Evolutionary conservation across 2,888 invertebrate species (phyloP), one percentile per base, ranked within the genome.

Genomic region (Incurvaria masculella): DNA sequence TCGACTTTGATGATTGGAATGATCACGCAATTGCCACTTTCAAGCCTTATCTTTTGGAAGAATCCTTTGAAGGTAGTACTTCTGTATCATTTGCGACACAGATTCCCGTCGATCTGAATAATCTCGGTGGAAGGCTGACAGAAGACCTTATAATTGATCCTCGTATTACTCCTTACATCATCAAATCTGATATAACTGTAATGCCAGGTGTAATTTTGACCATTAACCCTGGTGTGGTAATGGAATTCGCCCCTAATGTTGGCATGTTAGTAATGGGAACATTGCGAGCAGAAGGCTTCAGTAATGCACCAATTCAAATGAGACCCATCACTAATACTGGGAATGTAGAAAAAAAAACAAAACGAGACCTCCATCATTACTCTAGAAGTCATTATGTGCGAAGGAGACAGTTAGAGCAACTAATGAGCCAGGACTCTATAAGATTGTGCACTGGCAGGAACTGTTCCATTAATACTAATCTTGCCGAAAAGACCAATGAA

Each of bases 1-100:
- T 98, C 64, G 98, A 98, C 71, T 97, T 99, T 69, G 97, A 99
- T 65, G 97, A 98, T 65, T 99, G 99, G 98, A 99, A 99, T 66
- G 94, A 95, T 68, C 96, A 94, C 66, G 97, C 97, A 0, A 85
- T 97, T 46, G 97, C 97, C 0, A 83, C 88, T 14, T 99, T 89
- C 67, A 82, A 88, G 47, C 99, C 98, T 0, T 98, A 87, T 66
- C 81, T 97, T 49, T 82, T 88, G 0, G 87, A 87, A 62, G 87
- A 92, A 55, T 80, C 82, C 44, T 84, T 91, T 58, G 88, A 89
- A 53, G 82, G 89, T 0, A 91, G 90, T 56, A 79, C 89, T 21
- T 92, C 92, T 0, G 81, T 86, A 1, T 81, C 86, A 0, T 85
- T 84, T 63, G 83, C 81, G 48, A 75, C 81, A 48, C 72, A 80